A percentile compares a stretch with the other conserved stretches of the same genome.
These are phyloP conservation scores for Drosophila tsacasi DNA, from an alignment of 1,140 invertebrate species.

Conservation along the genomic window DNA sequence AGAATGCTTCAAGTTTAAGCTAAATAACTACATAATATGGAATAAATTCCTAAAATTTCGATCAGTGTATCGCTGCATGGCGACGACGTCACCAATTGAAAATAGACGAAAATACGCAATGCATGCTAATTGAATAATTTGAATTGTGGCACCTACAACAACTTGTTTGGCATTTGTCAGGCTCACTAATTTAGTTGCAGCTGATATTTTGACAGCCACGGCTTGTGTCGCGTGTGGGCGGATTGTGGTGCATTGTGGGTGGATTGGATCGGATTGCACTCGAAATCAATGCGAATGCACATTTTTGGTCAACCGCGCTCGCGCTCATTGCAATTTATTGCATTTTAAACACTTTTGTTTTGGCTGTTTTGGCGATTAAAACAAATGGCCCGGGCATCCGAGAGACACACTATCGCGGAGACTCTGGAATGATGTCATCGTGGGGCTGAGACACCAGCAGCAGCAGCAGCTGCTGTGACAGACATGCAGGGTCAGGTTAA, in stretches of 20 bases:
- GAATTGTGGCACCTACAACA: slow-evolving; percentile 81
- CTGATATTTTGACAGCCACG: slow-evolving; percentile 74
- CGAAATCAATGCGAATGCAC: slow-evolving; percentile 80
- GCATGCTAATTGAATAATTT: slow-evolving; percentile 83
- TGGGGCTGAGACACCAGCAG: slow-evolving; percentile 31
- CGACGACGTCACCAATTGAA: slow-evolving; percentile 76
- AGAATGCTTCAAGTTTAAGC: not conserved
- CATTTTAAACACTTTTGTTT: slow-evolving; percentile 71
- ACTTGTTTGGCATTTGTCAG: slow-evolving; percentile 69
- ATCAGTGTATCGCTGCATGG: slow-evolving; percentile 15
- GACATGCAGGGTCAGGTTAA: slow-evolving; percentile 85
- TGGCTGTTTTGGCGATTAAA: slow-evolving; percentile 57
- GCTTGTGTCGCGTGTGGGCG: slow-evolving; percentile 44
- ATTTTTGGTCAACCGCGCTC: slow-evolving; percentile 77
- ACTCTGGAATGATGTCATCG: slow-evolving; percentile 66
- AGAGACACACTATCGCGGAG: slow-evolving; percentile 26
- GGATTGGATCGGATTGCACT: slow-evolving; percentile 34
- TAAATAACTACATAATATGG: not conserved
- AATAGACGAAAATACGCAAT: slow-evolving; percentile 83
- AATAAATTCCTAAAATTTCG: not conserved
- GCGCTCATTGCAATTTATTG: slow-evolving; percentile 69
- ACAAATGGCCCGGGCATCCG: slow-evolving; percentile 63
- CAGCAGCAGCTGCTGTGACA: slow-evolving; percentile 65
- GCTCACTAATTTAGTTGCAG: slow-evolving; percentile 71
- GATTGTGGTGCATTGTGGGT: slow-evolving; percentile 51